These are phyloP conservation scores for Uloborus plumipes DNA, from an alignment of 2,888 invertebrate species.

Conservation along the genomic window DNA sequence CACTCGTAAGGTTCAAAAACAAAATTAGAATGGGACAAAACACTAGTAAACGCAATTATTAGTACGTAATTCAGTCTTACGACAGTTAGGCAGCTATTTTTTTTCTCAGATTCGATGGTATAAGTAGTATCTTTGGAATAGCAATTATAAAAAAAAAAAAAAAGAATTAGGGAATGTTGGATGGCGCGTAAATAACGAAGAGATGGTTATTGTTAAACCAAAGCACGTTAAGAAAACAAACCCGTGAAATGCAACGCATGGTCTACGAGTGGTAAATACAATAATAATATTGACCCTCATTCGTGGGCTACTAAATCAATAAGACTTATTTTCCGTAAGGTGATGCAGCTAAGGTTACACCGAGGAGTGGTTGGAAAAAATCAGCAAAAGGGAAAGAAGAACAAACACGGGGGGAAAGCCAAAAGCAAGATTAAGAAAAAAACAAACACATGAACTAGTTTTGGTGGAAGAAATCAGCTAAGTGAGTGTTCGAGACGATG, in stretches of 20 bases:
- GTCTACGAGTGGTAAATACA: conserved; percentile 15
- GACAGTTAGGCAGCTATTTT: too few relatives aligned
- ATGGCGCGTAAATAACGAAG: neutral
- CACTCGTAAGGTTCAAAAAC: too few relatives aligned
- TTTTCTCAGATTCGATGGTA: too few relatives aligned
- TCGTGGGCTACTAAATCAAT: conserved; percentile 45
- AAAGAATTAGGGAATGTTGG: too few relatives aligned
- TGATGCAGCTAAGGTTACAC: neutral
- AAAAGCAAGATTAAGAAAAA: conserved; percentile 3
- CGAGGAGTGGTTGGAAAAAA: neutral
- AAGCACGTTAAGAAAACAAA: conserved; percentile 20
- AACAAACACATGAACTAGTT: conserved; percentile 21
- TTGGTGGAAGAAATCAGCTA: conserved; percentile 59
- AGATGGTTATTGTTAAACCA: conserved; percentile 7
- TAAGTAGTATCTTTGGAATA: too few relatives aligned
- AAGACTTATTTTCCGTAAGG: conserved; percentile 51
- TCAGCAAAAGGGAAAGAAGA: neutral
- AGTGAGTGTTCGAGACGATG: conserved; percentile 57
- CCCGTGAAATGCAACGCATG: conserved; percentile 13
- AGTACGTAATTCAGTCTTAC: too few relatives aligned
- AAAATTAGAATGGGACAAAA: too few relatives aligned
- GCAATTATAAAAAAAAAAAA: too few relatives aligned
- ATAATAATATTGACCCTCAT: conserved; percentile 49
- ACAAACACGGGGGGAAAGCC: conserved; percentile 4
- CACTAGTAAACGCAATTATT: too few relatives aligned